These are phyloP conservation scores for Etheostoma perlongum DNA, from an alignment of 2,797 vertebrate species.

Conservation along the genomic window DNA sequence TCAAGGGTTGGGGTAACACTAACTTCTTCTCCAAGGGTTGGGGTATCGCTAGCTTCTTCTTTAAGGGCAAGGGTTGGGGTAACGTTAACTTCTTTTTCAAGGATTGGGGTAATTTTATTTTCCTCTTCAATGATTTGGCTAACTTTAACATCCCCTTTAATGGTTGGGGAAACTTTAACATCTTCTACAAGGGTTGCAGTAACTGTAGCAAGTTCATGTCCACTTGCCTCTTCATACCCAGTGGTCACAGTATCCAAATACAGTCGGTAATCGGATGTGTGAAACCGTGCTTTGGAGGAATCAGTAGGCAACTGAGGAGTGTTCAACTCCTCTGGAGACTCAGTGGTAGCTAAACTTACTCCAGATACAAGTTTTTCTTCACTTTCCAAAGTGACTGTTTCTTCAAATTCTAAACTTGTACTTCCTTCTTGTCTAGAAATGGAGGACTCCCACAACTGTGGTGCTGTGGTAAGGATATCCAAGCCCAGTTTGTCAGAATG, in stretches of 20 bases:
- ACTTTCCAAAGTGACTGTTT: conserved; percentile 46
- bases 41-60: neutral
- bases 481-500: conserved; percentile 34
- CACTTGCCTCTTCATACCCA: conserved; percentile 72
- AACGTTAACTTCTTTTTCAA: conserved; percentile 1
- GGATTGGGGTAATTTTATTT: neutral
- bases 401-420: conserved; percentile 66
- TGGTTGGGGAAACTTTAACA: neutral
- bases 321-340: conserved; percentile 43
- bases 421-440: conserved; percentile 72
- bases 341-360: conserved; percentile 43
- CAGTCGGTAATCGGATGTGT: conserved; percentile 49
- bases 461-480: conserved; percentile 42
- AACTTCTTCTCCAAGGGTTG: conserved; percentile 16
- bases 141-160: conserved; percentile 3
- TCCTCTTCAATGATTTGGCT: neutral
- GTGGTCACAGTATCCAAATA: conserved; percentile 46
- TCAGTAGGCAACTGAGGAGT: conserved; percentile 42
- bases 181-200: conserved; percentile 30
- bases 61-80: neutral
- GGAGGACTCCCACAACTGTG: conserved; percentile 56
- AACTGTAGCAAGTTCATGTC: conserved; percentile 55
- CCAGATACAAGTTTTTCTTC: conserved; percentile 53
- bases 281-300: conserved; percentile 23
- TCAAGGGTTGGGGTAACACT: conserved; percentile 9